A percentile compares a stretch with the other conserved stretches of the same genome.
These are phyloP conservation scores for Anoplophora glabripennis DNA, from an alignment of 1,140 invertebrate species.

Conservation along the genomic window DNA sequence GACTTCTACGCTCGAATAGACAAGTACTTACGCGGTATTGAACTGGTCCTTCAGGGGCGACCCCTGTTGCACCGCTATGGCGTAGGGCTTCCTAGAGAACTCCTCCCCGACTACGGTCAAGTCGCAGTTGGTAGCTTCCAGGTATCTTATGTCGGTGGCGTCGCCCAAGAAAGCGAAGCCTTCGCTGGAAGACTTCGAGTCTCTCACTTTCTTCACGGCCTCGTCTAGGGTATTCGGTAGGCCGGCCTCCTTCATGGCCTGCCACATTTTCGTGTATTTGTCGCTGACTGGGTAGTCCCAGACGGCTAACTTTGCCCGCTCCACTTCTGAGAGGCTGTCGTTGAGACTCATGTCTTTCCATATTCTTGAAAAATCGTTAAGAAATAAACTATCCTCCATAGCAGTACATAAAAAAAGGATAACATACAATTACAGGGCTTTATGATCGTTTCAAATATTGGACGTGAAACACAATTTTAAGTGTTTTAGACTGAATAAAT, in stretches of 20 bases:
- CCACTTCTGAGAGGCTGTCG: slow-evolving; percentile 83
- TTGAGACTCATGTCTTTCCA: slow-evolving; percentile 98
- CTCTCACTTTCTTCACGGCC: slow-evolving; percentile 75
- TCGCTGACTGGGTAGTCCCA: slow-evolving; percentile 99
- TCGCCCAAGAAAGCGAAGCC: slow-evolving; percentile 93
- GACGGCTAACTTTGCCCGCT: slow-evolving; percentile 89
- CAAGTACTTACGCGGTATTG: slow-evolving; percentile 75
- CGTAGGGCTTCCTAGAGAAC: slow-evolving; percentile 95
- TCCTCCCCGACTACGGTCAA: slow-evolving; percentile 89
- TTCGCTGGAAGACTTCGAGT: slow-evolving; percentile 70
- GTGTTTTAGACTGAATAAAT: too few relatives aligned
- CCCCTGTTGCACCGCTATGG: slow-evolving; percentile 93
- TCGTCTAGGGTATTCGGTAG: slow-evolving; percentile 75
- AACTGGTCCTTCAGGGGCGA: slow-evolving; percentile 89
- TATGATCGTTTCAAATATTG: too few relatives aligned
- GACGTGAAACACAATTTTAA: too few relatives aligned
- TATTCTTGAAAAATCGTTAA: slow-evolving; percentile 69
- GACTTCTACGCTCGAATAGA: not conserved
- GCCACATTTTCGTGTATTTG: slow-evolving; percentile 98
- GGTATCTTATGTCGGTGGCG: slow-evolving; percentile 88
- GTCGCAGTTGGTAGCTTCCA: slow-evolving; percentile 84
- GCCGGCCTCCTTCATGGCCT: slow-evolving; percentile 88
- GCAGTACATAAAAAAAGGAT: too few relatives aligned
- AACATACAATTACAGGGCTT: too few relatives aligned
- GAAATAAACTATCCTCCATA: too few relatives aligned